Evolutionary conservation across 2,888 invertebrate genomes (phyloP), one percentile per base, ranked within the genome.

Genomic region (Lamellibrachia satsuma): DNA sequence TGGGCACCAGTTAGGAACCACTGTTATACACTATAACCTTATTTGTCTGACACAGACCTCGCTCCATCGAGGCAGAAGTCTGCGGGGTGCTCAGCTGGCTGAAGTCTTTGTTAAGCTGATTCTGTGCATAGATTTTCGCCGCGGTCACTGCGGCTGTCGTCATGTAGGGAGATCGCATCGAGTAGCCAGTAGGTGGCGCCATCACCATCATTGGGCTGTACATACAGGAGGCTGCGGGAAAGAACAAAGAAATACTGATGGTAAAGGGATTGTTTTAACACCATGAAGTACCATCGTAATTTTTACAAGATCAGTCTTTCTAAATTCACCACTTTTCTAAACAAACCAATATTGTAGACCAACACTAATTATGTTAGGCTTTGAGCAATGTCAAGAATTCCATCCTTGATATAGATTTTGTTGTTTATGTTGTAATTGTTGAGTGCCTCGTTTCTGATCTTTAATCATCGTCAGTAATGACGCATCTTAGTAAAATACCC

Each of bases 71-170:
- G 15, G 75, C 22, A 22, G 75, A 3, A 2, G 75, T 22, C 75
- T 75, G 22, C 15, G 75, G 75, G 1, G 94, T 94, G 93, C 93
- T 94, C 91, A 95, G 94, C 91, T 95, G 95, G 93, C 94, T 93
- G n/a, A 95, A 93, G 60, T 96, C 95, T 93, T 95, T 96, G 93
- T 95, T 95, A 90, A 95, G 93, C 90, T 95, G 95, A 93, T 95
- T 95, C 93, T 95, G 94, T 91, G 94, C 93, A 92, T 95, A 93
- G 91, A 95, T 93, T 91, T 95, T 94, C 52, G 94, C 92, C 8
- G 94, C 93, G 52, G 93, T 94, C 39, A 94, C 95, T 92, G 95
- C 94, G 93, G 95, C 93, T 75, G 93, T 93, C 7, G 94, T 93
- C 55, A 94, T 93, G 52, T 94, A 93, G 52, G 95, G 94, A 11